These are phyloP conservation scores for Rhinolophus ferrumequinum DNA, from an alignment of 2,113 vertebrate genomes.

Conservation along the genomic window DNA sequence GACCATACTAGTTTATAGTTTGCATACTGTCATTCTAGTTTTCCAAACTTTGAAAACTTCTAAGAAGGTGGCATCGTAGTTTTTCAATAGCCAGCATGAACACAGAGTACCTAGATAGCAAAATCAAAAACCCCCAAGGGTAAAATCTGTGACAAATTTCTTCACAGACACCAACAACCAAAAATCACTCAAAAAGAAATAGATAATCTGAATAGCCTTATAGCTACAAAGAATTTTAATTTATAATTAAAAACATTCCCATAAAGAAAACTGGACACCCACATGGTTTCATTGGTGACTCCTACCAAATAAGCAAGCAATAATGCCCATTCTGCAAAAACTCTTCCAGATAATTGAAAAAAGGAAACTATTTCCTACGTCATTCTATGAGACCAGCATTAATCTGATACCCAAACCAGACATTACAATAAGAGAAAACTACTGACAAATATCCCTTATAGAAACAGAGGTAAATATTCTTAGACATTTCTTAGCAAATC, in stretches of 20 bases:
- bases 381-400: not conserved
- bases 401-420: not conserved
- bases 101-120: not conserved
- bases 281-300: not conserved
- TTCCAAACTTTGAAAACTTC: not conserved
- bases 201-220: not conserved
- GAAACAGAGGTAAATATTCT: not conserved
- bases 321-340: not conserved
- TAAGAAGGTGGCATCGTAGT: not conserved
- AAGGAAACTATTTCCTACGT: not conserved
- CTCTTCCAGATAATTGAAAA: not conserved
- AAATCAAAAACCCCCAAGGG: not conserved
- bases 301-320: not conserved
- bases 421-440: not conserved
- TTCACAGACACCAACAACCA: not conserved
- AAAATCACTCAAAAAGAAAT: not conserved
- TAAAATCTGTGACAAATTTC: not conserved
- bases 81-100: not conserved
- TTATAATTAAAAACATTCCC: not conserved
- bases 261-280: not conserved
- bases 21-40: not conserved
- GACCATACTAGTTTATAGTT: not conserved
- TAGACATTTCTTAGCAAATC: not conserved
- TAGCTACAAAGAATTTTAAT: not conserved
- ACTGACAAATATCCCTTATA: not conserved